These are phyloP conservation scores for Barypeithes pellucidus DNA, from an alignment of 2,888 invertebrate species.

Conservation along the genomic window DNA sequence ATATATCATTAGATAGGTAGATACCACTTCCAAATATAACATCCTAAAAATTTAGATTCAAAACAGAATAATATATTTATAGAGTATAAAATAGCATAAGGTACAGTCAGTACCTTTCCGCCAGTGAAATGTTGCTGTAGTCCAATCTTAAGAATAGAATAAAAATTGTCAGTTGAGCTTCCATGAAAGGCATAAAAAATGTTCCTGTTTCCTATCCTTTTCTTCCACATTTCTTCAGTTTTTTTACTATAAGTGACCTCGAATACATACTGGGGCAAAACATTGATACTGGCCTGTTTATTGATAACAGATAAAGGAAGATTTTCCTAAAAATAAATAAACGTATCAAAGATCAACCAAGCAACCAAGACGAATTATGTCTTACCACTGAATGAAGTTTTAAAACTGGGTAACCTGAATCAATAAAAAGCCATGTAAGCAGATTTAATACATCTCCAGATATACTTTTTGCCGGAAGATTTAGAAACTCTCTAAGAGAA, in stretches of 20 bases:
- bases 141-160: conserved; percentile 85
- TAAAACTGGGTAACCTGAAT: conserved; percentile 76
- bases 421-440: conserved; percentile 79
- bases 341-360: neutral
- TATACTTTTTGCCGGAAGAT: conserved; percentile 54
- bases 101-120: conserved; percentile 55
- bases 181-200: conserved; percentile 84
- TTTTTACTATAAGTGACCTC: conserved; percentile 76
- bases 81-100: neutral
- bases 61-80: neutral
- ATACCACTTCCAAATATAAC: conserved; percentile 82
- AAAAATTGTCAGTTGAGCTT: conserved; percentile 86
- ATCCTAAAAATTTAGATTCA: conserved; percentile 70
- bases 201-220: conserved; percentile 73
- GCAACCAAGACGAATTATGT: neutral
- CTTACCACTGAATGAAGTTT: conserved; percentile 70
- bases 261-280: conserved; percentile 79
- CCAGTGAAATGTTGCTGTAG: conserved; percentile 78
- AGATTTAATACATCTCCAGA: conserved; percentile 74
- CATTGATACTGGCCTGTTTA: conserved; percentile 52
- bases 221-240: conserved; percentile 76
- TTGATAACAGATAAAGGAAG: conserved; percentile 55
- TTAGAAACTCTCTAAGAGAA: conserved; percentile 57
- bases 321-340: conserved; percentile 53
- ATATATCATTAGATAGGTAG: conserved; percentile 83